Percentiles rank a stretch among this genome's conserved stretches.
These are phyloP conservation scores for Stenodema calcarata DNA, from an alignment of 2,888 invertebrate genomes.

Conservation along the genomic window DNA sequence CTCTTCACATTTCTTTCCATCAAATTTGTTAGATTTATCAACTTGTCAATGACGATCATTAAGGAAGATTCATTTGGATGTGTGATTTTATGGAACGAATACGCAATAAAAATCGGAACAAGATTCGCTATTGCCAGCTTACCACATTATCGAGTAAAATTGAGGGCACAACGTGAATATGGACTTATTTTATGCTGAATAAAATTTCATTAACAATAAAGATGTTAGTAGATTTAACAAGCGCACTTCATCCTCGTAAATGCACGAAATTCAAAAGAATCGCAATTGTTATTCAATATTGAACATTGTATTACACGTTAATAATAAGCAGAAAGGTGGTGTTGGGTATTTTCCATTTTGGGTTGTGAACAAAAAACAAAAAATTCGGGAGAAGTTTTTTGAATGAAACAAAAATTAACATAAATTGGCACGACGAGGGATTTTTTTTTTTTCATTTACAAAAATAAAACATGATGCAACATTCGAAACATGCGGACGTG, in stretches of 20 bases:
- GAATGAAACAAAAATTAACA: neutral
- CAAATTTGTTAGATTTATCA: too few species aligned
- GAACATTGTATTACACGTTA: too few species aligned
- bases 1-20: too few species aligned
- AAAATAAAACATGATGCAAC: neutral
- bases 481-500: constrained; percentile 40
- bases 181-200: too few species aligned
- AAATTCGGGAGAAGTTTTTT: neutral
- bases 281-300: neutral
- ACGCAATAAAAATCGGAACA: neutral
- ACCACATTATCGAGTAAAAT: neutral
- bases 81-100: too few species aligned
- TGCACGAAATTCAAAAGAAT: neutral
- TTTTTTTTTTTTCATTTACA: neutral
- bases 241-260: neutral
- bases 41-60: too few species aligned
- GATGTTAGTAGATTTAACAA: neutral
- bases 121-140: neutral
- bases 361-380: neutral
- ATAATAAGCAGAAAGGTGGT: neutral
- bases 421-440: neutral
- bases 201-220: neutral
- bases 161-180: too few species aligned
- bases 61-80: too few species aligned
- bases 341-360: neutral